phyloP scores from a whole-genome alignment of 1,140 invertebrate species.

The Atopsyche davidsoni region DNA sequence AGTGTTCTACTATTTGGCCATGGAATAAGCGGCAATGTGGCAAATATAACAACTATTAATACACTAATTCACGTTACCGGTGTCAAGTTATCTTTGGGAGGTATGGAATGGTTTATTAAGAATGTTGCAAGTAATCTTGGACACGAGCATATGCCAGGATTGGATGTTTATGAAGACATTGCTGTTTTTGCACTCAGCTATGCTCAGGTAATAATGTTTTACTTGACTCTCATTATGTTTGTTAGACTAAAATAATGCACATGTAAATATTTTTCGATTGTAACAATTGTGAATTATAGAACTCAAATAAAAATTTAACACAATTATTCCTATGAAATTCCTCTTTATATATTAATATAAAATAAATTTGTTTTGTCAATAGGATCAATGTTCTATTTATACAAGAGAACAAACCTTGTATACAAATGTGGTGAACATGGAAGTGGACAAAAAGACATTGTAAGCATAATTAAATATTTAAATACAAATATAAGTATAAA shows the following conservation, averaged over 20 bases:
- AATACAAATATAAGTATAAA: neutral
- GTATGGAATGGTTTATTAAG: constrained; percentile 21
- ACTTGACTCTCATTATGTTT: no score
- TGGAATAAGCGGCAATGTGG: constrained; percentile 35
- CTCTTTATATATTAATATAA: neutral
- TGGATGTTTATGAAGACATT: constrained; percentile 41
- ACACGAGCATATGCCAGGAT: constrained; percentile 38
- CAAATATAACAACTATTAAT: constrained; percentile 29
- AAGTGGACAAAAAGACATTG: constrained; percentile 14
- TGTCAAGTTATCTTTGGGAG: constrained; percentile 31
- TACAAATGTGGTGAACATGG: constrained; percentile 16
- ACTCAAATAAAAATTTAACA: neutral
- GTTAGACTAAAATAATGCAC: no score
- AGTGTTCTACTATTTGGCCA: constrained; percentile 29
- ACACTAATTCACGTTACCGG: constrained; percentile 30
- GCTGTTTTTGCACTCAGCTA: constrained; percentile 44
- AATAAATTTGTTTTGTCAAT: constrained; percentile 20
- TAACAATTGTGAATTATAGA: neutral
- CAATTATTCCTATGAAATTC: neutral
- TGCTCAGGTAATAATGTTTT: constrained; percentile 37
- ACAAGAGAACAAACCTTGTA: constrained; percentile 27
- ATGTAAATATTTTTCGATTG: constrained; percentile 2
- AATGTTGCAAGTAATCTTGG: neutral
- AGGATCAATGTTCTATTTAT: constrained; percentile 33
- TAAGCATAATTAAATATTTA: constrained; percentile 13